Percentiles rank a stretch among this genome's conserved stretches.
Conservation (phyloP, 2,888 invertebrate species). For the Pseudolycoriella hygida region DNA sequence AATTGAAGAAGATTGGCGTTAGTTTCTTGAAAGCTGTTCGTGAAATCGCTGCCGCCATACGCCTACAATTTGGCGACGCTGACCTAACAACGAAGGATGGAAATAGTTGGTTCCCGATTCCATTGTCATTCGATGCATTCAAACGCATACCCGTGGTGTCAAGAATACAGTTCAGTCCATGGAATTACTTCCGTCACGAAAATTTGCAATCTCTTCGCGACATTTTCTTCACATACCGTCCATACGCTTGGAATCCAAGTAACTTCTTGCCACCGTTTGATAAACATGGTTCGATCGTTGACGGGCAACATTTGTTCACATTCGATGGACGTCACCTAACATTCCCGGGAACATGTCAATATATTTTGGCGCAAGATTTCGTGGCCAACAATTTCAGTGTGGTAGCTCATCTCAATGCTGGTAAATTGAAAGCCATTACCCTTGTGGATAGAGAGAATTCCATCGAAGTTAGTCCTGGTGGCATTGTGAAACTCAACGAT, state of each 20-base stretch:
- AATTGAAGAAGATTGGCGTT: conserved; percentile 41
- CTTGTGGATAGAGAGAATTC: conserved; percentile 46
- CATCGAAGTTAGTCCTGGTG: conserved; percentile 44
- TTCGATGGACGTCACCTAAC: conserved; percentile 71
- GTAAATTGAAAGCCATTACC: conserved; percentile 46
- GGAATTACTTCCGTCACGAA: conserved; percentile 39
- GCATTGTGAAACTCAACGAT: conserved; percentile 45
- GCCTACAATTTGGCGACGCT: not conserved
- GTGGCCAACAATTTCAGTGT: conserved; percentile 75
- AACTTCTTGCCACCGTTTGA: conserved; percentile 45
- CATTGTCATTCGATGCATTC: conserved; percentile 27
- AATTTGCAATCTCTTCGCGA: conserved; percentile 38
- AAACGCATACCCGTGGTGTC: conserved; percentile 36
- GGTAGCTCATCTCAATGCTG: conserved; percentile 48
- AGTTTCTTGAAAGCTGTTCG: conserved; percentile 37
- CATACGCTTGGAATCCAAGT: conserved; percentile 32
- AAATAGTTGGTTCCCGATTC: conserved; percentile 13
- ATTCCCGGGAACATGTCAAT: conserved; percentile 69
- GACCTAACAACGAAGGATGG: not conserved
- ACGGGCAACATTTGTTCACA: conserved; percentile 72
- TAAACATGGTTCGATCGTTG: conserved; percentile 53
- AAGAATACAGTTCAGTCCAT: conserved; percentile 37
- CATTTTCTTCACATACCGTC: conserved; percentile 38
- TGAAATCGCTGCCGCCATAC: conserved; percentile 28
- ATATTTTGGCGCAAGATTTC: conserved; percentile 68